Evolutionary conservation across 1,140 invertebrate species (phyloP), one percentile per base, ranked within the genome.

Genomic region (Drosophila kohkoa): DNA sequence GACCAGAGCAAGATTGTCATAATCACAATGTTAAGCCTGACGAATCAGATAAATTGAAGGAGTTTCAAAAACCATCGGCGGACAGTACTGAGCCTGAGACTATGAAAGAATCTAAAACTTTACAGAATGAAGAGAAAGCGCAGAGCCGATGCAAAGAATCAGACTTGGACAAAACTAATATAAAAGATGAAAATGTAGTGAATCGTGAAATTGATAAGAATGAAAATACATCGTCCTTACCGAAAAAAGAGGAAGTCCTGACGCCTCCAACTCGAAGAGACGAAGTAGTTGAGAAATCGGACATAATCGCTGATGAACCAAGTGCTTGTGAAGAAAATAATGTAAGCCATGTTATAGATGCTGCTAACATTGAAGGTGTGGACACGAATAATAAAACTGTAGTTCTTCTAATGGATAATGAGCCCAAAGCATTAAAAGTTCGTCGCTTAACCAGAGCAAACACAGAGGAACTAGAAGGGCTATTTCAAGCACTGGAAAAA

Each of bases 401-500:
- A 4, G 90, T 92, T 0, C 77, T 92, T 0, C 59, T 92, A 5
- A 86, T 92, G 77, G 90, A 92, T 45, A 92, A 91, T 13, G 90
- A 92, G 15, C 90, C 90, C 0, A 71, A 79, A 13, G 87, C 90
- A 0, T 83, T 91, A 1, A 86, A 90, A 2, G 83, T 92, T 0
- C 77, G 90, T 1, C 76, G 90, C 5, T 49, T 92, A 35, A 92
- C 90, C 15, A 74, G 90, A 32, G 90, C 90, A 16, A 92, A 92
- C 54, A 92, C 90, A 0, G 90, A 92, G 62, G 90, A 92, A 4
- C 64, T 92, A 2, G 90, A 92, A 38, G 90, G 74, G 28, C 63
- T 92, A 0, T 92, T 92, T 25, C 90, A 92, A 45, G 90, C 90
- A 5, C 60, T 92, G 3, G 90, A 92, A 58, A 92, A 92, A 11